Base-by-base conservation (phyloP, 2,113 vertebrate genomes). In the Chinchilla lanigera region DNA sequence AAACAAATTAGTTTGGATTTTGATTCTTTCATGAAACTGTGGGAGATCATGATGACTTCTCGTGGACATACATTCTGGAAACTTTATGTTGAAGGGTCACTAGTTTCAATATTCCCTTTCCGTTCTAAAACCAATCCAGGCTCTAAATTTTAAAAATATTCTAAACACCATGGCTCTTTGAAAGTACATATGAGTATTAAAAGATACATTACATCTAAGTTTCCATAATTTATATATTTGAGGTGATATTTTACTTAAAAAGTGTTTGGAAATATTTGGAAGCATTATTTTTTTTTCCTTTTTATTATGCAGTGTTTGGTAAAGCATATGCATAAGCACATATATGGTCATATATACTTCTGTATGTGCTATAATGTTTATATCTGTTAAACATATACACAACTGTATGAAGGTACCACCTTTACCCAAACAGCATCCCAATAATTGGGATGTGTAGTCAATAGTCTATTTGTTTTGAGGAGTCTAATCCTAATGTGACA, bases 381-480 rank as follows among this genome's bases (percentile, higher is more conserved):
- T 24, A 86, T 73, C 9, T 24, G 24, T 24, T 17, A 54, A 83
- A 26, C 1, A 81, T 22, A 22, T 14, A 75, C n/a, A 56, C 16
- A 56, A 11, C 7, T 26, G 28, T 24, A 54, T n/a, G 35, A 9
- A 5, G 17, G 35, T 22, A 30, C 6, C 58, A 24, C 3, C 16
- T 69, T 94, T 65, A 30, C 84, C 61, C 90, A 86, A 91, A 50
- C 20, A 30, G 0, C 16, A 60, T 60, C 33, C 60, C 93, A 60
- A 67, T 89, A 86, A 80, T 28, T 83, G 30, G 11, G 33, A 61
- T 80, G 26, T 73, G 91, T 95, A 93, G 60, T 73, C 71, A 96
- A 56, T 89, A 82, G 52, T 71, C 58, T 33, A 82, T 86, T 94
- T 93, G 65, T 89, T 83, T 83, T 89, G n/a, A 65, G 93, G 80